Evolutionary conservation across 2,113 vertebrate genomes (phyloP).

Genomic region (Recurvirostra avosetta): DNA sequence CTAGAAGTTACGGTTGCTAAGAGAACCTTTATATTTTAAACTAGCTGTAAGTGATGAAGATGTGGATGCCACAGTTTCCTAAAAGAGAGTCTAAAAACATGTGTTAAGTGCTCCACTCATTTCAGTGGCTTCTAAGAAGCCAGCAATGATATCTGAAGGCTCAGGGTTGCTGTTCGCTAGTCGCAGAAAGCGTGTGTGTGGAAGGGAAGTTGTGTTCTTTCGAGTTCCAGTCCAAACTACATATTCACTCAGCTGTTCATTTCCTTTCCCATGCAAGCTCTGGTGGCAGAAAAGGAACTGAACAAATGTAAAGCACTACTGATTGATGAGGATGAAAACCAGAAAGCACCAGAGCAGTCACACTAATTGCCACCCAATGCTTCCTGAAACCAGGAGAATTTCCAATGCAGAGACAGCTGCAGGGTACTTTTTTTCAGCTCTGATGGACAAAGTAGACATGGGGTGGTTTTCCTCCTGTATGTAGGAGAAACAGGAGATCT

Average conservation of each 20-base stretch:
- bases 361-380: neutral
- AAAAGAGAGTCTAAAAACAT: neutral
- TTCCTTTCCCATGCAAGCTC: slow-evolving; percentile 7
- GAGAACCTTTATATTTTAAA: slow-evolving; percentile 25
- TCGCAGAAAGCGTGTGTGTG: neutral
- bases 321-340: slow-evolving; percentile 15
- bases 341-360: neutral
- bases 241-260: neutral
- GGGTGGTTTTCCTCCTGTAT: neutral
- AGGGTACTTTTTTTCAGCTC: neutral
- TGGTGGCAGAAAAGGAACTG: neutral
- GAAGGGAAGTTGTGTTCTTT: neutral
- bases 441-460: rapidly evolving
- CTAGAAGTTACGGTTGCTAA: neutral
- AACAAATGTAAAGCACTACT: neutral
- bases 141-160: neutral
- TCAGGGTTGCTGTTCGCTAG: neutral
- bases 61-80: neutral
- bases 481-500: neutral
- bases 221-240: neutral
- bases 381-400: neutral
- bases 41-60: neutral
- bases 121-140: neutral
- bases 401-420: neutral
- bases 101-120: neutral